Percentiles rank a stretch among this genome's conserved stretches.
phyloP scores from a whole-genome alignment of 1,140 invertebrate genomes.

The Pygmarrhopalites habei region DNA sequence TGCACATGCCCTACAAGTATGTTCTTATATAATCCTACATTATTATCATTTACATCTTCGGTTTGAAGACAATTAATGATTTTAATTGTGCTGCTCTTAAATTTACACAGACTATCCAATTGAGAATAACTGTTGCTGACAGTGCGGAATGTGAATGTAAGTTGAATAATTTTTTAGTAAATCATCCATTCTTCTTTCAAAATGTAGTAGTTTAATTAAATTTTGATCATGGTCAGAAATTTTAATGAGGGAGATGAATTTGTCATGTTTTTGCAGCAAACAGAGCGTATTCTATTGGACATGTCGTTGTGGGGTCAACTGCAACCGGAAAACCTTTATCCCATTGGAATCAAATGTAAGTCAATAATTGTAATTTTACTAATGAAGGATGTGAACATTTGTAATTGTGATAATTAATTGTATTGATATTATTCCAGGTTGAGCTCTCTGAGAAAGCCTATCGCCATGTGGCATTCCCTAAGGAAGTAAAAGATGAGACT shows the following conservation, averaged over 20 bases:
- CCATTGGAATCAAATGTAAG: constrained; percentile 81
- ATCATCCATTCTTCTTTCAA: no score
- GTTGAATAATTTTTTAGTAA: not conserved
- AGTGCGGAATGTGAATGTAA: constrained; percentile 40
- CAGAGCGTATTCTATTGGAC: constrained; percentile 56
- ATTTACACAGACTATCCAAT: constrained; percentile 54
- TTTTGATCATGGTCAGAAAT: no score
- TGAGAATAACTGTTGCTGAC: constrained; percentile 60
- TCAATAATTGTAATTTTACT: no score
- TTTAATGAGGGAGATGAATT: no score
- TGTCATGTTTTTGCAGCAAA: no score
- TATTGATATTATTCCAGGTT: no score
- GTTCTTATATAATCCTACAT: not conserved
- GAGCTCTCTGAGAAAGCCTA: constrained; percentile 66
- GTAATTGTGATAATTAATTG: no score
- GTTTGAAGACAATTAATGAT: not conserved
- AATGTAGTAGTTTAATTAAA: no score
- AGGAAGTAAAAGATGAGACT: constrained; percentile 55
- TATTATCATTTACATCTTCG: not conserved
- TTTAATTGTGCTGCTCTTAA: not conserved
- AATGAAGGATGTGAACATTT: no score
- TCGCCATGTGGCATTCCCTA: constrained; percentile 78
- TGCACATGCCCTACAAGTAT: constrained; percentile 56
- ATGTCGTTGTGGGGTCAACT: constrained; percentile 62
- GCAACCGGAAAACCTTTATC: constrained; percentile 60